These are phyloP conservation scores for Medauroidea extradentata DNA, from an alignment of 1,140 invertebrate genomes.

Conservation along the genomic window DNA sequence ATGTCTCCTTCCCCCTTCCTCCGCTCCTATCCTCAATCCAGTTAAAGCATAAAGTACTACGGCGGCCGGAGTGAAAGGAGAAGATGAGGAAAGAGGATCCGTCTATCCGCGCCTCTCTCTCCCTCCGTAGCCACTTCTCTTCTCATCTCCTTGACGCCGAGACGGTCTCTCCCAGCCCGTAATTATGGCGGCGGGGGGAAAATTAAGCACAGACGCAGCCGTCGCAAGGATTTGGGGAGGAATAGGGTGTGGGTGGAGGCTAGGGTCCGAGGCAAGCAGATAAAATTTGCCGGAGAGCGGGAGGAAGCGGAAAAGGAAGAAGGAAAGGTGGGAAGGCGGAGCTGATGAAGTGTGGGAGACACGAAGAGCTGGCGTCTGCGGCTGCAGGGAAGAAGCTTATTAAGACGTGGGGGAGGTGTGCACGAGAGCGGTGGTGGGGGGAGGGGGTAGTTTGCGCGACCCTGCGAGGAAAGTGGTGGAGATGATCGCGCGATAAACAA, in stretches of 20 bases:
- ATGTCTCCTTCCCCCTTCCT: background rate
- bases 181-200: slow-evolving; percentile 13
- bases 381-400: too few relatives aligned
- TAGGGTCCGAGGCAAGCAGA: too few relatives aligned
- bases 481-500: too few relatives aligned
- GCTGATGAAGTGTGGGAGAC: too few relatives aligned
- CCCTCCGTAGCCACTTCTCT: slow-evolving; percentile 1
- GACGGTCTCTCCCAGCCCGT: slow-evolving; percentile 1
- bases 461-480: too few relatives aligned
- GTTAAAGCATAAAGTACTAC: slow-evolving; percentile 17
- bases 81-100: slow-evolving; percentile 5
- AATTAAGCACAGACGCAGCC: slow-evolving; percentile 17
- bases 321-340: background rate
- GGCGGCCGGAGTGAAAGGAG: slow-evolving; percentile 6
- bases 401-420: too few relatives aligned
- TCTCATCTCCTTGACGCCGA: background rate
- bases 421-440: background rate
- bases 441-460: background rate
- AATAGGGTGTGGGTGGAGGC: background rate
- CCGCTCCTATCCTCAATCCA: slow-evolving; percentile 8
- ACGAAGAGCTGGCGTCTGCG: too few relatives aligned
- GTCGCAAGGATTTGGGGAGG: background rate
- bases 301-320: background rate
- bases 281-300: background rate
- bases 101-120: background rate